Conservation (phyloP, 2,797 vertebrate species). For the Varecia variegata region DNA sequence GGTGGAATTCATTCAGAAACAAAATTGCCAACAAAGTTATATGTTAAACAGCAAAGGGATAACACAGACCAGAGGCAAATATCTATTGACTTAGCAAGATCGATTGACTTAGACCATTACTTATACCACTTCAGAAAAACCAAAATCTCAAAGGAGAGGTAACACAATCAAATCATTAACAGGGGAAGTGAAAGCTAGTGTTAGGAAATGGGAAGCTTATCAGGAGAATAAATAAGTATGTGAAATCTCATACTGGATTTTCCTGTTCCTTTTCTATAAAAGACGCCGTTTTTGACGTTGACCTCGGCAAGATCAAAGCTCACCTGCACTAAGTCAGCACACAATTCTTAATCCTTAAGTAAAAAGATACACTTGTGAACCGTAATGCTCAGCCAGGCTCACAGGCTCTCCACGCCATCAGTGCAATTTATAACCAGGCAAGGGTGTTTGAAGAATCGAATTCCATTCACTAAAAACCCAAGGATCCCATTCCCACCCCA, state of each 20-base stretch:
- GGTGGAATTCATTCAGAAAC: neutral
- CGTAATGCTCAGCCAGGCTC: neutral
- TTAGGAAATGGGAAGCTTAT: constrained; percentile 44
- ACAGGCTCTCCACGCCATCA: neutral
- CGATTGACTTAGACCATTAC: neutral
- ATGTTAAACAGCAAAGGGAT: neutral
- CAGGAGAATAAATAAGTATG: constrained; percentile 50
- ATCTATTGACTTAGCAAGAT: neutral
- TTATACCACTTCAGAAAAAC: neutral
- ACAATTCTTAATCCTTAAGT: constrained; percentile 49
- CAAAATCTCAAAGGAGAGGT: neutral
- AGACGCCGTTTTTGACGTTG: neutral
- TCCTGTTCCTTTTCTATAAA: constrained; percentile 63
- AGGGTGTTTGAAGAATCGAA: neutral
- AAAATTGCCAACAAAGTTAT: neutral
- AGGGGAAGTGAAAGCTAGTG: neutral
- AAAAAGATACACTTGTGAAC: constrained; percentile 71
- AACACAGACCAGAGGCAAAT: neutral
- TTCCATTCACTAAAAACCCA: neutral
- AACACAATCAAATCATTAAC: neutral
- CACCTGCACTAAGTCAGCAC: constrained; percentile 52
- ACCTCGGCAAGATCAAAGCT: constrained; percentile 65
- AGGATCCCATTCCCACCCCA: neutral
- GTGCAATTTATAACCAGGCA: neutral
- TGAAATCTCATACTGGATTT: constrained; percentile 62